A percentile compares a stretch with the other conserved stretches of the same genome.
These are phyloP conservation scores for Pseudomyrmex pallidus DNA, from an alignment of 1,140 invertebrate species.

Conservation along the genomic window DNA sequence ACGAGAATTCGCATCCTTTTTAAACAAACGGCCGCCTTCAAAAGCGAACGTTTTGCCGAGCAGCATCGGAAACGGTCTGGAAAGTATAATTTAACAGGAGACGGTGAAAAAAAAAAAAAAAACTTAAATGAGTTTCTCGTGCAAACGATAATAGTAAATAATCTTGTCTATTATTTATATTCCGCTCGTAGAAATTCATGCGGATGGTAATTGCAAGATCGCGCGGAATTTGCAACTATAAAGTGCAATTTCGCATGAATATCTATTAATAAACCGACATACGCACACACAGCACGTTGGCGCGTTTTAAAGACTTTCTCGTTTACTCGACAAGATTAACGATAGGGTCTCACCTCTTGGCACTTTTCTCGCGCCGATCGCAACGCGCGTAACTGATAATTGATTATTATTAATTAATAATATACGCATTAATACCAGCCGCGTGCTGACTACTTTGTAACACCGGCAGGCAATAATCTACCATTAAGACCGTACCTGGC, in stretches of 20 bases:
- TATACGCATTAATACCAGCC: not conserved
- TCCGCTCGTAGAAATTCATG: not conserved
- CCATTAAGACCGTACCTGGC: not conserved
- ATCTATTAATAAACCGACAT: not conserved
- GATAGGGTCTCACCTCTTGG: not conserved
- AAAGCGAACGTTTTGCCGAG: too few relatives aligned
- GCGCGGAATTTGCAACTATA: slow-evolving; percentile 3
- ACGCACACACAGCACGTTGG: not conserved
- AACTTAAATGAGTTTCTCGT: not conserved
- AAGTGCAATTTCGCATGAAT: slow-evolving; percentile 11
- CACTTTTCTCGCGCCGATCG: not conserved
- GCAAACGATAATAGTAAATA: slow-evolving; percentile 6
- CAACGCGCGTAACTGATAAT: not conserved
- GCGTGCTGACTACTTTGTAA: not conserved
- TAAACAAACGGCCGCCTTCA: too few relatives aligned
- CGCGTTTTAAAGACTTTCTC: slow-evolving; percentile 1
- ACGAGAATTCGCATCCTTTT: too few relatives aligned
- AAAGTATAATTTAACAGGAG: not conserved
- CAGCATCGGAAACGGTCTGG: not conserved
- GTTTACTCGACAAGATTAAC: slow-evolving; percentile 30
- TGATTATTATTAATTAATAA: slow-evolving; percentile 51
- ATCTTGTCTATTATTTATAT: not conserved
- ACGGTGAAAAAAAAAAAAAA: not conserved
- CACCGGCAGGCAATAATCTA: not conserved
- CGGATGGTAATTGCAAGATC: slow-evolving; percentile 3